Evolutionary conservation across 2,888 invertebrate genomes (phyloP), one percentile per base, ranked within the genome.

Genomic region (Taphrorychus bicolor): DNA sequence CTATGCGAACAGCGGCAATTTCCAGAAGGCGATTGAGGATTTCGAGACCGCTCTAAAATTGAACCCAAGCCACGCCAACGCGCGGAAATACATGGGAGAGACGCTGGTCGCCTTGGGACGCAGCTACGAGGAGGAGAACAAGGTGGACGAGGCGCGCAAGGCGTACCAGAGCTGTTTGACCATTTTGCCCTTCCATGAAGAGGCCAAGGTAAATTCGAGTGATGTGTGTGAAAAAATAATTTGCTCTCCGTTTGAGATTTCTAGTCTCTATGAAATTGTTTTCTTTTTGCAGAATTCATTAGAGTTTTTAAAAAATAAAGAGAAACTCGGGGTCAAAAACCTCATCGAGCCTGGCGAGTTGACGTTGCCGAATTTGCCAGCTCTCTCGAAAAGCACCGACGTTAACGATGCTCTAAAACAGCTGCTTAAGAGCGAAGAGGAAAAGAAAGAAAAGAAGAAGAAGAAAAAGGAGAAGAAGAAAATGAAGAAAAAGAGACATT

Each of bases 1-100:
- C 75, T 95, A 94, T 80, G 97, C 97, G 9, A 97, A 97, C 81
- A 94, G 93, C 79, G 95, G 95, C 71, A 95, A 92, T 76, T 97
- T 95, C 82, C 91, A 93, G 76, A 94, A 94, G 80, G 97, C 97
- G 0, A 93, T 97, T 72, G 93, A 94, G 76, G 97, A 98, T 81
- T 96, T 98, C 82, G 95, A 97, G 82, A 91, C 91, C 18, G 97
- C 97, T 3, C 82, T 97, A 41, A 91, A 93, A 80, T 82, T 94
- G 48, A 95, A 97, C 83, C 92, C 93, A 0, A 92, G 89, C 71
- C 97, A 98, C 82, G 91, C 91, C 1, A 97, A 97, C 83, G 97
- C 97, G 24, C 89, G 93, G 64, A 96, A 95, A 81, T 98, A 97
- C 83, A 89, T 96, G 85, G 93, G 95, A 24, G 96, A 97, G 82